These are phyloP conservation scores for Pristionchus fissidentatus DNA, from an alignment of 2,888 invertebrate genomes.

Conservation along the genomic window DNA sequence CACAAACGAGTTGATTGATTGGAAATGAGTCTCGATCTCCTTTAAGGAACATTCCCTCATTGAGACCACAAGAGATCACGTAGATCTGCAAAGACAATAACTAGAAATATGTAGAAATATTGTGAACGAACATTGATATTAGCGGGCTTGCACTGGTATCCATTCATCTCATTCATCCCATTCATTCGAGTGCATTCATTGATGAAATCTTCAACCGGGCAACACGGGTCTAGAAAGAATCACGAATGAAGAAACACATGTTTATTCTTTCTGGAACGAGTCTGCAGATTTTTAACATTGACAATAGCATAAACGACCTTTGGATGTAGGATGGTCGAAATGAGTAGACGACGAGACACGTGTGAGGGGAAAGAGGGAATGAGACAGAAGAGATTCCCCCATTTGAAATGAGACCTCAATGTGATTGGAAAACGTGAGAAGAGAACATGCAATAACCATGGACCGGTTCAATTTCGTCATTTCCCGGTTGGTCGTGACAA, in stretches of 20 bases:
- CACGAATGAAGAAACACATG: neutral
- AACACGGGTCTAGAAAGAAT: neutral
- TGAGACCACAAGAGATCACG: neutral
- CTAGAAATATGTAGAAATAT: too few species aligned
- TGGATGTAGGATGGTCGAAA: neutral
- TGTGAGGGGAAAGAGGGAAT: neutral
- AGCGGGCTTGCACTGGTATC: neutral
- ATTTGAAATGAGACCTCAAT: neutral
- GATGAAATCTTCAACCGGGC: neutral
- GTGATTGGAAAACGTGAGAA: neutral
- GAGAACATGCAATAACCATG: neutral
- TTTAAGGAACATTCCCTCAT: neutral
- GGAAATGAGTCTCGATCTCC: neutral
- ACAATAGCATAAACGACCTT: neutral
- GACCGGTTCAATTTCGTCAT: neutral
- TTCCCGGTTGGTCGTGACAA: neutral
- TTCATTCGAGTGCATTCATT: neutral
- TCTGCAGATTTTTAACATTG: too few species aligned
- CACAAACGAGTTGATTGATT: neutral
- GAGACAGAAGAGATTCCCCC: neutral
- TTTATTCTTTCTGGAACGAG: too few species aligned
- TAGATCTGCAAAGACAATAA: neutral
- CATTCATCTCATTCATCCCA: neutral
- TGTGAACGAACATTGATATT: neutral
- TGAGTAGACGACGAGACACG: neutral